A percentile compares a stretch with the other conserved stretches of the same genome.
Evolutionary conservation across 2,113 vertebrate species (phyloP).

Genomic region (Nanger granti): DNA sequence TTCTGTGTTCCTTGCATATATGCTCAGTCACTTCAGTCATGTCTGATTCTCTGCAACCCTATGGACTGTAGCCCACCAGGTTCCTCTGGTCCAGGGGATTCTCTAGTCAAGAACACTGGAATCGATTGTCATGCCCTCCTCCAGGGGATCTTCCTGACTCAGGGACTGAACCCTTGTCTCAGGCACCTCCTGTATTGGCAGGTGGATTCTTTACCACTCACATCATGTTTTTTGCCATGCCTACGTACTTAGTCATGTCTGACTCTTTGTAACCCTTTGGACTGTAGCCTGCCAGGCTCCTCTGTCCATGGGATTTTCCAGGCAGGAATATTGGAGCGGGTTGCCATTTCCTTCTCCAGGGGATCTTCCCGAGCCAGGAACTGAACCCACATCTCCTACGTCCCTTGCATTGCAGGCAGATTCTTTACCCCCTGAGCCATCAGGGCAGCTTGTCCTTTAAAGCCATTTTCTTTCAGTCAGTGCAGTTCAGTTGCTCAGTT

Average conservation of each 20-base stretch:
- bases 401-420: neutral
- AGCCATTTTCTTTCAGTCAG: neutral
- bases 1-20: accelerated
- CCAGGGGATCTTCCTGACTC: neutral
- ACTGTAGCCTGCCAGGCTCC: accelerated
- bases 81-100: neutral
- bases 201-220: neutral
- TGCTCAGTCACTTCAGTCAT: neutral
- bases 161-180: neutral
- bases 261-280: neutral
- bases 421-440: neutral
- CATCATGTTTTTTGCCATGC: neutral
- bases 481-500: too few species aligned
- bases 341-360: neutral
- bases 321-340: neutral
- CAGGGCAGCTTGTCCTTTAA: neutral
- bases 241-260: neutral
- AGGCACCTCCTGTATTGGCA: neutral
- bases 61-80: neutral
- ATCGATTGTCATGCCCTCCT: neutral
- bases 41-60: neutral
- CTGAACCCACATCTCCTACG: neutral
- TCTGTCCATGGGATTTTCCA: neutral
- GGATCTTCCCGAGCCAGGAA: neutral
- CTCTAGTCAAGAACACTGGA: neutral